Evolutionary conservation across 2,888 invertebrate genomes (phyloP).

Genomic region (Drosophila testacea): DNA sequence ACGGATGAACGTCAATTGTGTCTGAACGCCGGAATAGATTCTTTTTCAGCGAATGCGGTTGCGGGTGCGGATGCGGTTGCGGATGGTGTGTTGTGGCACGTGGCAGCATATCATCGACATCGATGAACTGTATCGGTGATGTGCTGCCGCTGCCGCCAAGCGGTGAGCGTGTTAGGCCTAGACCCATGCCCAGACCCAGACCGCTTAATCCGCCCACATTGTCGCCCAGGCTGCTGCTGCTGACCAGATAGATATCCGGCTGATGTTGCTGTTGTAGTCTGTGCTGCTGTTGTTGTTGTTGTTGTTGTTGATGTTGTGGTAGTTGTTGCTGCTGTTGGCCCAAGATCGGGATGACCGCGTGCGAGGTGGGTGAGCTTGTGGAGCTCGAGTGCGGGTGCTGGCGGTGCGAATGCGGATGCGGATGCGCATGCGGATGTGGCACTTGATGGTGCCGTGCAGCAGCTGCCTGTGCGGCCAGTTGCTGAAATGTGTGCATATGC

Average conservation of each 20-base stretch:
- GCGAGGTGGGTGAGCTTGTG: slow-evolving; percentile 82
- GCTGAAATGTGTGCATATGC: slow-evolving; percentile 81
- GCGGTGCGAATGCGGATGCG: slow-evolving; percentile 71
- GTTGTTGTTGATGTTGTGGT: slow-evolving; percentile 32
- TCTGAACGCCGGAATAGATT: slow-evolving; percentile 85
- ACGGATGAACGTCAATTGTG: slow-evolving; percentile 85
- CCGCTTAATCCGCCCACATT: slow-evolving; percentile 66
- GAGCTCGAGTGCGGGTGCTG: slow-evolving; percentile 78
- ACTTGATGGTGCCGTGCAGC: slow-evolving; percentile 77
- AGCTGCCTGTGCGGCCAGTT: slow-evolving; percentile 77
- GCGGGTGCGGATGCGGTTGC: slow-evolving; percentile 67
- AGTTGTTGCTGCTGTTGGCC: slow-evolving; percentile 64
- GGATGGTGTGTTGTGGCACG: slow-evolving; percentile 74
- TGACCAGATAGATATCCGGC: slow-evolving; percentile 85
- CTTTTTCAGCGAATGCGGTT: slow-evolving; percentile 83
- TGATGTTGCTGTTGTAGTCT: slow-evolving; percentile 64
- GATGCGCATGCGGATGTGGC: slow-evolving; percentile 72
- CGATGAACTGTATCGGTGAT: slow-evolving; percentile 82
- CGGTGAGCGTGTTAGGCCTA: slow-evolving; percentile 65
- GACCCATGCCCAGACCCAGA: slow-evolving; percentile 52
- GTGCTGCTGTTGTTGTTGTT: slow-evolving; percentile 41
- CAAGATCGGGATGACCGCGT: slow-evolving; percentile 80
- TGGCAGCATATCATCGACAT: slow-evolving; percentile 81
- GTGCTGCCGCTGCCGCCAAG: slow-evolving; percentile 81
- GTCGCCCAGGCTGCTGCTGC: slow-evolving; percentile 84